Evolutionary conservation across 2,797 vertebrate species (phyloP), one percentile per base, ranked within the genome.

Genomic region (Silurus aristotelis): DNA sequence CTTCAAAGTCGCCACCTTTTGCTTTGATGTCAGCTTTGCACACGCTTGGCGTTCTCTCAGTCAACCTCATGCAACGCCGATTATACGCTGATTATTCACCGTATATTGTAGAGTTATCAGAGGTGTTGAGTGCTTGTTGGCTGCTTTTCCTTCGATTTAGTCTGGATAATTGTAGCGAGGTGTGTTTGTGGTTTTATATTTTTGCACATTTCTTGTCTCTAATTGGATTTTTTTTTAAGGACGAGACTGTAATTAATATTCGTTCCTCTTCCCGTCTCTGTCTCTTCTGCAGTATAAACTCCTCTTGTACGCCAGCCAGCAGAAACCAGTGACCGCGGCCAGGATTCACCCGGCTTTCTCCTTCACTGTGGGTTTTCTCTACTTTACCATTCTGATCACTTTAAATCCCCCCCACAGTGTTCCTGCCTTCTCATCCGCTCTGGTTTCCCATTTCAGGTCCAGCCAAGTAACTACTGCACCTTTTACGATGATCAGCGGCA

Each of bases 401-500:
- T 9, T 25, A 19, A 27, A 66, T 27, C 43, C 27, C 43, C 0
- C 60, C 60, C 60, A 3, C 0, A 6, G 75, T 14, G 4, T 43
- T 46, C 6, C 8, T 3, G 46, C 43, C 43, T 27, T 80, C 78
- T 67, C 6, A 19, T 67, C 22, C 8, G 1, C 19, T 52, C 48
- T 52, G 8, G 58, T 27, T 85, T 87, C 46, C 56, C 22, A 67
- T 86, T 86, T 58, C 90, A 99, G 98, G 96, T 98, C 77, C 97
- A 96, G 56, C 94, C 95, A 75, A 97, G 96, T 93, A 97, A 97
- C 90, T 99, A 99, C 89, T 97, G 95, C 87, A 97, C 97, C 0
- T 99, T 99, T 91, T 99, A 99, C 20, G 98, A 99, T 82, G 98
- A 99, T 87, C 97, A 97, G 92, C 95, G 97, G 79, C 98, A 98